Evolutionary conservation across 1,140 invertebrate species (phyloP).

Genomic region (Euwallacea fornicatus): DNA sequence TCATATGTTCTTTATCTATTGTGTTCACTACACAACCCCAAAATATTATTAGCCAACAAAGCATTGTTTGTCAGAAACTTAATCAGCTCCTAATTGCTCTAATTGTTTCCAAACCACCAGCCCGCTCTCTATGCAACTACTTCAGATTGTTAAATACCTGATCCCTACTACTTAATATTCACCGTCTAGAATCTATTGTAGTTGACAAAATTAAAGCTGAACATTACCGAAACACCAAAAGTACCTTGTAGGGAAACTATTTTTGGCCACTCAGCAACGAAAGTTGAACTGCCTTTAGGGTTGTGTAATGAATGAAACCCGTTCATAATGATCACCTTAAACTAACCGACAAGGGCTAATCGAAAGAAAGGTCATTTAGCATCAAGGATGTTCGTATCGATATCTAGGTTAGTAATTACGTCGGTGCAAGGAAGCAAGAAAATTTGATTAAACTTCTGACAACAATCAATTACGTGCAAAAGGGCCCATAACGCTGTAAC

Average conservation of each 20-base stretch:
- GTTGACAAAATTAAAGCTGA: too few relatives aligned
- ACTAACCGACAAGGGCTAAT: neutral
- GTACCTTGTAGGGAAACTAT: too few relatives aligned
- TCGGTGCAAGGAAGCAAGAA: constrained; percentile 29
- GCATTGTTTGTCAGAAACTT: neutral
- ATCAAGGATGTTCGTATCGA: constrained; percentile 27
- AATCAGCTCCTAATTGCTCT: constrained; percentile 1
- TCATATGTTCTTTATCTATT: constrained; percentile 14
- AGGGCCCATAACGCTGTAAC: constrained; percentile 27
- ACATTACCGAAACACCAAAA: too few relatives aligned
- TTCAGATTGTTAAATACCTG: neutral
- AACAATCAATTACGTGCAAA: constrained; percentile 37
- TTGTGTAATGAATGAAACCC: too few relatives aligned
- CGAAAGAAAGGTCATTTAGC: constrained; percentile 14
- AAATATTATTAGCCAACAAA: constrained; percentile 15
- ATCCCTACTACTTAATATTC: too few relatives aligned
- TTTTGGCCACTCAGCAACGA: too few relatives aligned
- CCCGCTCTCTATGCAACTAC: neutral
- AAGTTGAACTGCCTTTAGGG: too few relatives aligned
- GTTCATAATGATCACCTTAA: neutral
- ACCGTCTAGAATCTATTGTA: too few relatives aligned
- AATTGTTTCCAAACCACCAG: constrained; percentile 1
- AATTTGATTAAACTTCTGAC: constrained; percentile 38
- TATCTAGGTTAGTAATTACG: constrained; percentile 30
- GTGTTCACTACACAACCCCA: neutral